Evolutionary conservation across 2,888 invertebrate genomes (phyloP).

Genomic region (Dioctria linearis): DNA sequence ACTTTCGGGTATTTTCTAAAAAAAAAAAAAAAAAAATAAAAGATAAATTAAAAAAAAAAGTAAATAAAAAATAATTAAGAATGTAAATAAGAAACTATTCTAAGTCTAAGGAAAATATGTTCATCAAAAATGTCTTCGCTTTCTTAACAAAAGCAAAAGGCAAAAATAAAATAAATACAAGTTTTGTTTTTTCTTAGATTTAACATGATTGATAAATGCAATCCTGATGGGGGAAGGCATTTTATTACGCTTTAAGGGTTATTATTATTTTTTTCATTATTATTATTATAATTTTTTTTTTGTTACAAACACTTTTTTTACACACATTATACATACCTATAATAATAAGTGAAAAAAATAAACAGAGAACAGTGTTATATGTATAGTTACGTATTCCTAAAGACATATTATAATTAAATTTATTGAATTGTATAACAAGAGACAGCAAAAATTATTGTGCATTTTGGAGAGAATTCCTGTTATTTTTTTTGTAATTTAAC

Average conservation of each 20-base stretch:
- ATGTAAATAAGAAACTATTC: neutral
- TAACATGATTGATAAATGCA: conserved; percentile 59
- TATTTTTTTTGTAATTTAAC: neutral
- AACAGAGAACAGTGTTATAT: conserved; percentile 33
- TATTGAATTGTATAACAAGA: conserved; percentile 10
- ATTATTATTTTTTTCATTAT: conserved; percentile 29
- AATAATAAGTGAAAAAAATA: neutral
- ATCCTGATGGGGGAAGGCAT: conserved; percentile 65
- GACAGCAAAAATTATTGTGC: conserved; percentile 10
- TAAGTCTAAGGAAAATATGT: neutral
- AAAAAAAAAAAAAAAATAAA: neutral
- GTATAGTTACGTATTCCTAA: conserved; percentile 10
- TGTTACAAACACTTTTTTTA: neutral
- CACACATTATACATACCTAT: no score
- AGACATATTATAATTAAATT: conserved; percentile 1
- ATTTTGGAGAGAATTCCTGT: neutral
- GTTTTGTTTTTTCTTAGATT: conserved; percentile 15
- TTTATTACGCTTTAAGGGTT: conserved; percentile 63
- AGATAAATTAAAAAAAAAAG: no score
- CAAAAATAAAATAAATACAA: conserved; percentile 35
- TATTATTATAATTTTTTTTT: conserved; percentile 39
- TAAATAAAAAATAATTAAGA: no score
- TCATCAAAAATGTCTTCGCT: neutral
- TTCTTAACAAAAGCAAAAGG: conserved; percentile 8
- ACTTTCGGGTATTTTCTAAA: conserved; percentile 15